A percentile compares a stretch with the other conserved stretches of the same genome.
Evolutionary conservation across 2,888 invertebrate species (phyloP).

Genomic region (Antitype chi): DNA sequence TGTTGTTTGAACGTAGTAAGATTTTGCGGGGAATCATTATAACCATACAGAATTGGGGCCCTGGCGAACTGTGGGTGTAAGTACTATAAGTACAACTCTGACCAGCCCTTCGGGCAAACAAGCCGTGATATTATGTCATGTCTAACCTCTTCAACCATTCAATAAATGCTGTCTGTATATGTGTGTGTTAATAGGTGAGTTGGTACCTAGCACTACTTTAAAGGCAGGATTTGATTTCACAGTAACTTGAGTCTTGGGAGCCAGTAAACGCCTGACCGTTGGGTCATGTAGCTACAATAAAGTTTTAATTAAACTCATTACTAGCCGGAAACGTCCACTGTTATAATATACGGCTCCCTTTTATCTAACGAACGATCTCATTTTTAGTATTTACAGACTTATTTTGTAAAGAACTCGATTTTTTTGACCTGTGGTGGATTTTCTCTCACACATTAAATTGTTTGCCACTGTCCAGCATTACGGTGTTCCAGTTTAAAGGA

Average conservation of each 20-base stretch:
- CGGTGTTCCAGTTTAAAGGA: background rate
- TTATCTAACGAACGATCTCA: conserved; percentile 23
- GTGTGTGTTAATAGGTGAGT: background rate
- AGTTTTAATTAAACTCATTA: conserved; percentile 58
- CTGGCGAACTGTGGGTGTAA: too few relatives aligned
- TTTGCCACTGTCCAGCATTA: background rate
- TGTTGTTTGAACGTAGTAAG: too few relatives aligned
- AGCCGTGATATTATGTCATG: too few relatives aligned
- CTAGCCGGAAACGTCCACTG: conserved; percentile 45
- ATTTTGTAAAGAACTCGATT: background rate
- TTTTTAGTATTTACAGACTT: background rate
- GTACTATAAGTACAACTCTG: too few relatives aligned
- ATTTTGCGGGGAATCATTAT: too few relatives aligned
- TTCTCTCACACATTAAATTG: too few relatives aligned
- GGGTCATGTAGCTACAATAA: conserved; percentile 38
- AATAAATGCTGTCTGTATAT: background rate
- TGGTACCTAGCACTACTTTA: background rate
- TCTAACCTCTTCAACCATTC: background rate
- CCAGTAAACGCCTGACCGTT: conserved; percentile 44
- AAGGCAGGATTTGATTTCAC: conserved; percentile 35
- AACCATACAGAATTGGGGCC: too few relatives aligned
- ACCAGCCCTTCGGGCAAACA: too few relatives aligned
- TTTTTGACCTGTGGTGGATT: too few relatives aligned
- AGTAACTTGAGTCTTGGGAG: conserved; percentile 47
- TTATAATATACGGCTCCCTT: conserved; percentile 16